Evolutionary conservation across 2,888 invertebrate genomes (phyloP).

Genomic region (Lasioglossum pauxillum): DNA sequence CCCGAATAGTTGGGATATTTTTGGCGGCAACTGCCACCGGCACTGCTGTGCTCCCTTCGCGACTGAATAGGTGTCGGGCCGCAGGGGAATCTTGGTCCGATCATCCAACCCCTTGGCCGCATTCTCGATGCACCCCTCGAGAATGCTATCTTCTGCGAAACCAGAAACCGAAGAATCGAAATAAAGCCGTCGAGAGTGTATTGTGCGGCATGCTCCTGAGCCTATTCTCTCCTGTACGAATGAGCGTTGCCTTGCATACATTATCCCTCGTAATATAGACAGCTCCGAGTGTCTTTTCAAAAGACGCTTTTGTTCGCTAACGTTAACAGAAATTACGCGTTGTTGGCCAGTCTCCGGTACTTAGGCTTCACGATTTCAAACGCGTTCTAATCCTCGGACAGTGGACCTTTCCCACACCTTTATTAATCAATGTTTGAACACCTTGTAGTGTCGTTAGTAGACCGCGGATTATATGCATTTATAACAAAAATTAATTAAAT

Average conservation of each 20-base stretch:
- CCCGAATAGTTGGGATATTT: constrained; percentile 80
- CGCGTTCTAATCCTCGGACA: too few relatives aligned
- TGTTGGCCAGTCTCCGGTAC: too few relatives aligned
- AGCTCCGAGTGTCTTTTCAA: constrained; percentile 7
- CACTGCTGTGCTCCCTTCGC: constrained; percentile 13
- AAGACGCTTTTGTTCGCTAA: background rate
- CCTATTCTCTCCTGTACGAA: constrained; percentile 35
- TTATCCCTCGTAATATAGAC: constrained; percentile 32
- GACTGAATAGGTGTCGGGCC: constrained; percentile 51
- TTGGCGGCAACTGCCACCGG: constrained; percentile 66
- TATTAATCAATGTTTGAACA: background rate
- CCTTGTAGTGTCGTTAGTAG: background rate
- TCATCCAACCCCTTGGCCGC: constrained; percentile 68
- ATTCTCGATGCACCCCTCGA: constrained; percentile 72
- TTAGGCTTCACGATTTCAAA: too few relatives aligned
- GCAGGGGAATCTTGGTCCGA: constrained; percentile 56
- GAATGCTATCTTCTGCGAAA: constrained; percentile 74
- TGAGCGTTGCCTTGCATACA: constrained; percentile 39
- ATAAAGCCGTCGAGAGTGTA: constrained; percentile 56
- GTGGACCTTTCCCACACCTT: background rate
- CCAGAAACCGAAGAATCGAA: constrained; percentile 63
- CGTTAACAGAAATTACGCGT: too few relatives aligned
- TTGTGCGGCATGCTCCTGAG: constrained; percentile 31
- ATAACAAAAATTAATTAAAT: too few relatives aligned
- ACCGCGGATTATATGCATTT: too few relatives aligned